A percentile compares a stretch with the other conserved stretches of the same genome.
These are phyloP conservation scores for Bucco capensis DNA, from an alignment of 2,113 vertebrate species.

Conservation along the genomic window DNA sequence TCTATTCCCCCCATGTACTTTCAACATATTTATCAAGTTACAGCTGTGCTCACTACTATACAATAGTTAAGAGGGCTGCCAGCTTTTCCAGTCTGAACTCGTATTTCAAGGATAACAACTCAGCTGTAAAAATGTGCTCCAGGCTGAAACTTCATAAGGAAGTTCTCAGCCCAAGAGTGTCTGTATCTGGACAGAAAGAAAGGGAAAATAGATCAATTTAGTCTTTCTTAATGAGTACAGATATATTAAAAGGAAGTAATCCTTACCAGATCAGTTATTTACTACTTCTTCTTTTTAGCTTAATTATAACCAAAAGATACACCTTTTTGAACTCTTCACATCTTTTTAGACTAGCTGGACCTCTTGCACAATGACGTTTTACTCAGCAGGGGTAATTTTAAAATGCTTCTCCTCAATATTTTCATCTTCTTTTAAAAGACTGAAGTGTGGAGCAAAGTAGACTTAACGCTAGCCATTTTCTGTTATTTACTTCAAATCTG, in stretches of 20 bases:
- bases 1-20: neutral
- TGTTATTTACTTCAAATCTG: neutral
- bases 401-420: neutral
- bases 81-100: conserved; percentile 40
- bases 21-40: neutral
- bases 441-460: neutral
- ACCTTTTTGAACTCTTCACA: neutral
- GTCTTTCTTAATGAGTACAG: neutral
- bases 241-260: neutral
- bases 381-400: neutral
- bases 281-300: neutral
- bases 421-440: neutral
- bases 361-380: neutral
- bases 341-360: neutral
- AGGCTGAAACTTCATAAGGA: conserved; percentile 17
- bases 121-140: conserved; percentile 32
- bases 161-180: conserved; percentile 20
- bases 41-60: neutral
- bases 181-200: neutral
- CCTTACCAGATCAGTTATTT: neutral
- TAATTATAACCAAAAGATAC: neutral
- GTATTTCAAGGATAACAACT: conserved; percentile 50
- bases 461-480: neutral
- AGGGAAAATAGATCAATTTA: neutral
- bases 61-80: conserved; percentile 5